Conservation (phyloP, 2,113 vertebrate genomes). For the Colistium nudipinnis region DNA sequence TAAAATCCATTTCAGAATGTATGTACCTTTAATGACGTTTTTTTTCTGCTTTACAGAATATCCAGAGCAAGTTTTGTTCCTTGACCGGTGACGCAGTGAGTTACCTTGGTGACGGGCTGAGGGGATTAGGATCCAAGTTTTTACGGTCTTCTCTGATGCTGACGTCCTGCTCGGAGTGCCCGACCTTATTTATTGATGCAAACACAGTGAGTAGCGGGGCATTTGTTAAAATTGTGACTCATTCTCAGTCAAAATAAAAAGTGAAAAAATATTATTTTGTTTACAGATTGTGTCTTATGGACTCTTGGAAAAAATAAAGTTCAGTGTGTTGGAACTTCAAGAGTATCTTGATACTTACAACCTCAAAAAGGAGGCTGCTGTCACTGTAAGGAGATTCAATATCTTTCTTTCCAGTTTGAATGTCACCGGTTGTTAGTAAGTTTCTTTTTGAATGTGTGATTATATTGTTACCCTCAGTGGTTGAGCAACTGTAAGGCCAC, state of each 20-base stretch:
- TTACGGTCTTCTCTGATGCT: slow-evolving; percentile 94
- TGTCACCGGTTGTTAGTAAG: not conserved
- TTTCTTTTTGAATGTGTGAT: not conserved
- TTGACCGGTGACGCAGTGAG: slow-evolving; percentile 92
- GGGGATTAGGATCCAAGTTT: slow-evolving; percentile 95
- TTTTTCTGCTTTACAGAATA: slow-evolving; percentile 85
- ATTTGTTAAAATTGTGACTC: not conserved
- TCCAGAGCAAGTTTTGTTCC: slow-evolving; percentile 95
- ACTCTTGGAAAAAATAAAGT: slow-evolving; percentile 97
- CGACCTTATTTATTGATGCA: slow-evolving; percentile 93
- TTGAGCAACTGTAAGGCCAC: slow-evolving; percentile 93
- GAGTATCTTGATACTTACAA: slow-evolving; percentile 98
- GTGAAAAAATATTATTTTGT: slow-evolving; percentile 29
- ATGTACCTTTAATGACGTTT: not conserved
- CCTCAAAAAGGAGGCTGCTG: slow-evolving; percentile 92
- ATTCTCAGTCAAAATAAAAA: not conserved
- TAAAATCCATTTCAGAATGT: slow-evolving; percentile 3
- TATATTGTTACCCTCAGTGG: slow-evolving; percentile 83
- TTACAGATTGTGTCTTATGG: slow-evolving; percentile 93
- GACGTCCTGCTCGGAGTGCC: slow-evolving; percentile 93
- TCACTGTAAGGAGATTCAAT: slow-evolving; percentile 83
- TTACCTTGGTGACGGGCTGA: slow-evolving; percentile 92
- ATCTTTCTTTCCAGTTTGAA: not conserved
- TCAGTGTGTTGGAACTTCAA: slow-evolving; percentile 96
- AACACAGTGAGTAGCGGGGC: slow-evolving; percentile 89